Evolutionary conservation across 2,113 vertebrate species (phyloP).

Genomic region (Gasterosteus aculeatus): DNA sequence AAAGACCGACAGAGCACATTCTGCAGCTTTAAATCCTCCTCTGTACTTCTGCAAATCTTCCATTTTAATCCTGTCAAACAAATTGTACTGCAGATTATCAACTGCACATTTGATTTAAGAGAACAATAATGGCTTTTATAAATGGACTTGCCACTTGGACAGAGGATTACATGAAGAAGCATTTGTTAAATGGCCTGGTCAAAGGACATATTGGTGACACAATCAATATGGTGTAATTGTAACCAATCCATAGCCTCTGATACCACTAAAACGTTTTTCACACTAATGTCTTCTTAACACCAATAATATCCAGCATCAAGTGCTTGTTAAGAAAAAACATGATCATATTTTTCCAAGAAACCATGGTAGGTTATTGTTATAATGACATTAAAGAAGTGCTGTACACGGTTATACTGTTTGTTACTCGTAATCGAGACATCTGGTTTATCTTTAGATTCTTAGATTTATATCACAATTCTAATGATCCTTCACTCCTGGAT

Average conservation of each 20-base stretch:
- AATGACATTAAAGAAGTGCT: neutral
- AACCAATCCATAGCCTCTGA: neutral
- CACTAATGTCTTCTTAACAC: conserved; percentile 1
- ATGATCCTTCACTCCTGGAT: neutral
- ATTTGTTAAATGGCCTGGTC: conserved; percentile 8
- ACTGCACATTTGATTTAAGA: conserved; percentile 46
- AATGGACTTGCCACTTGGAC: conserved; percentile 38
- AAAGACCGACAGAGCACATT: conserved; percentile 11
- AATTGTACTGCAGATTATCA: conserved; percentile 39
- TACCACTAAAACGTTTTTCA: conserved; percentile 5
- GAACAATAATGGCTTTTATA: conserved; percentile 38
- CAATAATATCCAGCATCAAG: neutral
- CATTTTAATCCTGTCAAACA: conserved; percentile 53
- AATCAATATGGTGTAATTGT: conserved; percentile 20
- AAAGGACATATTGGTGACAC: conserved; percentile 15
- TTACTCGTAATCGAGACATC: neutral
- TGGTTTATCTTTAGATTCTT: neutral
- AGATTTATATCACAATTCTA: neutral
- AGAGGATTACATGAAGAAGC: conserved; percentile 36
- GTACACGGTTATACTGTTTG: neutral
- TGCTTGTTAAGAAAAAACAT: neutral
- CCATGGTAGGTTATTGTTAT: neutral
- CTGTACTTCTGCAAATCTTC: conserved; percentile 34
- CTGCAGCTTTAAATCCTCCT: conserved; percentile 32
- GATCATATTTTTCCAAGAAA: neutral